Base-by-base conservation (phyloP, 2,113 vertebrate species). In the Hydropotes inermis region DNA sequence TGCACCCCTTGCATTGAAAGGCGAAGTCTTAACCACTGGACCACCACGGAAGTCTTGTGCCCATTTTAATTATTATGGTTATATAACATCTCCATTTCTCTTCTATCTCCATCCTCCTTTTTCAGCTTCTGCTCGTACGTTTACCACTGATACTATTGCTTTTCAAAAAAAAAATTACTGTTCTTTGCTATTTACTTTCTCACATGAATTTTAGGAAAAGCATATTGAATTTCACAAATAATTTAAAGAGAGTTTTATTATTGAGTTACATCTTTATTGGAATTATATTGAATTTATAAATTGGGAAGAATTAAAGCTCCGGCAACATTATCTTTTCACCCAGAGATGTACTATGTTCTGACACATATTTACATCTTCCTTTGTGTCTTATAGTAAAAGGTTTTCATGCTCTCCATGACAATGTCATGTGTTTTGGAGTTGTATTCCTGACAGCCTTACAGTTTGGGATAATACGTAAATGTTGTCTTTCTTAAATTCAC, bases 221-320 rank as follows among this genome's bases (percentile, higher is more conserved):
- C 6, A 50, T 60, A 61, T 39, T n/a, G 47, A 64, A 15, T 92
- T 78, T 8, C 36, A 25, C 14, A 7, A 87, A 96, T 70, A 74
- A 30, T 21, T 52, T 67, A 82, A 45, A 60, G 54, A 82, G 43
- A 61, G 43, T 30, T 16, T 54, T 91, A 87, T 54, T 82, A 43
- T 19, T 74, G 19, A 83, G 45, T 88, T 36, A 28, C 10, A 92
- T 61, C 94, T 74, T 82, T 60, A 54, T 39, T 87, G 88, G 60
- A 82, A 61, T 94, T 36, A 28, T 8, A 82, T 21, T 82, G 60
- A 70, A 57, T n/a, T 91, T 43, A 36, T 23, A 57, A 67, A 78
- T 87, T 43, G 54, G 23, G 43, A n/a, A 94, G 30, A 83, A 83
- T 47, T 76, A 47, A 74, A 74, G 82, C 28, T 8, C 43, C 70